Percentiles rank a stretch among this genome's conserved stretches.
Evolutionary conservation across 2,888 invertebrate species (phyloP).

Genomic region (Acleris cristana): DNA sequence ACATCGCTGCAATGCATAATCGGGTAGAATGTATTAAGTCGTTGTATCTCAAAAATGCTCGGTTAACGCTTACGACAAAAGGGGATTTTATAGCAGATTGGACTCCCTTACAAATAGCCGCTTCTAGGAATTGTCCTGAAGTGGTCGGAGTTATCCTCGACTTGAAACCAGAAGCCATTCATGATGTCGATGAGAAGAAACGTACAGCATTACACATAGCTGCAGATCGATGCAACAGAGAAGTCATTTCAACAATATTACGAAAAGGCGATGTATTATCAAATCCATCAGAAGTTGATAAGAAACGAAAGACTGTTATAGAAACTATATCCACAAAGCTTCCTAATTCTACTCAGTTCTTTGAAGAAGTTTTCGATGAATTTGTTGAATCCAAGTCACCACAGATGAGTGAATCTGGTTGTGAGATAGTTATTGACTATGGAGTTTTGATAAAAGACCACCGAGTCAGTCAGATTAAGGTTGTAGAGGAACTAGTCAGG

Average conservation of each 20-base stretch:
- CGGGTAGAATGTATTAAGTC: slow-evolving; percentile 47
- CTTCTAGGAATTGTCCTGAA: slow-evolving; percentile 42
- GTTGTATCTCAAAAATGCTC: slow-evolving; percentile 48
- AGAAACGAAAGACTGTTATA: slow-evolving; percentile 47
- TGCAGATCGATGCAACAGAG: slow-evolving; percentile 69
- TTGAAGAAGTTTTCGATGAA: slow-evolving; percentile 56
- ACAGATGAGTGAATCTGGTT: slow-evolving; percentile 52
- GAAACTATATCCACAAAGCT: slow-evolving; percentile 56
- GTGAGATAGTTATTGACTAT: slow-evolving; percentile 57
- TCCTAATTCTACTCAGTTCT: slow-evolving; percentile 56
- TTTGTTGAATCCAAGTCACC: slow-evolving; percentile 51
- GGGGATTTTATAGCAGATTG: slow-evolving; percentile 38
- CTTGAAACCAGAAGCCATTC: slow-evolving; percentile 41
- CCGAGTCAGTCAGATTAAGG: slow-evolving; percentile 52
- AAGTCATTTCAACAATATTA: slow-evolving; percentile 55
- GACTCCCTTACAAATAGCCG: slow-evolving; percentile 51
- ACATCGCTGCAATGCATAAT: slow-evolving; percentile 69
- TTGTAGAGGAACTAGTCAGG: slow-evolving; percentile 56
- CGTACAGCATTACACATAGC: slow-evolving; percentile 47
- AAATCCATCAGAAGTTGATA: slow-evolving; percentile 32
- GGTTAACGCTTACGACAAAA: slow-evolving; percentile 42
- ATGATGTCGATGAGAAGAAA: slow-evolving; percentile 39
- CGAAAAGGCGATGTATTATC: slow-evolving; percentile 48
- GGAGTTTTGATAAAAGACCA: slow-evolving; percentile 45
- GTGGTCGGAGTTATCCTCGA: slow-evolving; percentile 42